Conservation (phyloP, 2,113 vertebrate species). For the Phrynosoma blainvillii region DNA sequence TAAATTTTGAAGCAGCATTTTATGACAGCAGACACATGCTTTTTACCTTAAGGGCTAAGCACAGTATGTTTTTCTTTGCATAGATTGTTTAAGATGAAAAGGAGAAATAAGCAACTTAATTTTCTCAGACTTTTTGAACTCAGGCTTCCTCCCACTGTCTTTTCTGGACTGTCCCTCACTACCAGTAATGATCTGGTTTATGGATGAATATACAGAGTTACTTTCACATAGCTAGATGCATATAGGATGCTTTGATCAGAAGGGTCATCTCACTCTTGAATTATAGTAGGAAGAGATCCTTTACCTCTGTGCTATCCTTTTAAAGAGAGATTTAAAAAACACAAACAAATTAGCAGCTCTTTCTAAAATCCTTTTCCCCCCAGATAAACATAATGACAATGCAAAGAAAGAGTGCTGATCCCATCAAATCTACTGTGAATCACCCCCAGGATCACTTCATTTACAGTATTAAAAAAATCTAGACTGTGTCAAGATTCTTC, state of each 20-base stretch:
- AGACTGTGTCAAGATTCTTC: neutral
- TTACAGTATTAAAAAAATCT: neutral
- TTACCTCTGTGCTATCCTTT: too few species aligned
- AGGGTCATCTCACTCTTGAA: neutral
- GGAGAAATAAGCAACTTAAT: conserved; percentile 9
- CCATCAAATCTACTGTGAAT: neutral
- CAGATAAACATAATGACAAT: neutral
- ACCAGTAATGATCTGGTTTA: neutral
- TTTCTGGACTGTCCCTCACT: neutral
- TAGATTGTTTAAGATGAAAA: neutral
- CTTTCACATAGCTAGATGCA: neutral
- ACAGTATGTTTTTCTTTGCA: neutral
- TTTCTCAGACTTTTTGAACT: neutral
- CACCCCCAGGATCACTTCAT: too few species aligned
- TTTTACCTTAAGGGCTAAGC: neutral
- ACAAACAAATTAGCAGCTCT: neutral
- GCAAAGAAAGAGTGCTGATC: too few species aligned
- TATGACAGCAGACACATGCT: neutral
- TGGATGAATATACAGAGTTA: neutral
- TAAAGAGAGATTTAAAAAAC: too few species aligned
- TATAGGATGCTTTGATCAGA: neutral
- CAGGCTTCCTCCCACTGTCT: neutral
- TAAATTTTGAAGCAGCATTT: neutral
- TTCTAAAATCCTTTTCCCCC: neutral
- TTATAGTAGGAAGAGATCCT: neutral